phyloP scores from a whole-genome alignment of 1,140 invertebrate genomes.

The Stratiolaelaps scimitus region DNA sequence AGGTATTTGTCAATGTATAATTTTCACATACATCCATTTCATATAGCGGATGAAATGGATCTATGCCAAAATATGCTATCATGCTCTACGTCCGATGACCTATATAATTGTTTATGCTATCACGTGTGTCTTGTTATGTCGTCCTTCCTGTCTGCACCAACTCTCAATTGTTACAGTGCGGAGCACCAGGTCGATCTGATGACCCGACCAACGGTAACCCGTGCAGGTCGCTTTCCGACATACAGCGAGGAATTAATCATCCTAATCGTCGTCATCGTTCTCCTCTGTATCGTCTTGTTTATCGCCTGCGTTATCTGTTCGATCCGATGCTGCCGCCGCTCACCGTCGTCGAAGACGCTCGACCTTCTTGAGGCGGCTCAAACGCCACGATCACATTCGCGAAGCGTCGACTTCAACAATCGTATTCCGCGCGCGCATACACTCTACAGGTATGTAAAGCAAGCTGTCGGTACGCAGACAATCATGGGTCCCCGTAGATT shows the following conservation, averaged over 20 bases:
- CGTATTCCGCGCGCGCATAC: slow-evolving; percentile 19
- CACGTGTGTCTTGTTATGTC: no score
- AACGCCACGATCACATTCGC: slow-evolving; percentile 6
- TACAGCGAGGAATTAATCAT: slow-evolving; percentile 16
- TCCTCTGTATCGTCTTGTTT: slow-evolving; percentile 16
- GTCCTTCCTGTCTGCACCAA: no score
- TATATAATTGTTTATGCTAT: no score
- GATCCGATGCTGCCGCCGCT: slow-evolving; percentile 14
- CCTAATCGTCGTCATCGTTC: slow-evolving; percentile 21
- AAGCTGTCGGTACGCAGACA: no score
- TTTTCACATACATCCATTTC: no score
- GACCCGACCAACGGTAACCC: slow-evolving; percentile 6
- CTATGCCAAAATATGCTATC: no score
- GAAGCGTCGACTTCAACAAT: slow-evolving; percentile 14
- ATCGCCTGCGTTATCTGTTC: slow-evolving; percentile 26
- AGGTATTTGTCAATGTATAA: no score
- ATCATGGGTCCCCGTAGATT: no score
- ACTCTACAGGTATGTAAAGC: slow-evolving; percentile 12
- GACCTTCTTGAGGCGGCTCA: slow-evolving; percentile 7
- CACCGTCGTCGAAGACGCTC: slow-evolving; percentile 14
- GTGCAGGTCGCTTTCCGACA: slow-evolving; percentile 13
- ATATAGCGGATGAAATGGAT: no score
- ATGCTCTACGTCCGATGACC: no score
- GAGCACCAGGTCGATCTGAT: slow-evolving; percentile 17
- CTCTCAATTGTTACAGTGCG: background rate